Percentiles rank a stretch among this genome's conserved stretches.
These are phyloP conservation scores for Diaprepes abbreviatus DNA, from an alignment of 2,888 invertebrate species.

Conservation along the genomic window DNA sequence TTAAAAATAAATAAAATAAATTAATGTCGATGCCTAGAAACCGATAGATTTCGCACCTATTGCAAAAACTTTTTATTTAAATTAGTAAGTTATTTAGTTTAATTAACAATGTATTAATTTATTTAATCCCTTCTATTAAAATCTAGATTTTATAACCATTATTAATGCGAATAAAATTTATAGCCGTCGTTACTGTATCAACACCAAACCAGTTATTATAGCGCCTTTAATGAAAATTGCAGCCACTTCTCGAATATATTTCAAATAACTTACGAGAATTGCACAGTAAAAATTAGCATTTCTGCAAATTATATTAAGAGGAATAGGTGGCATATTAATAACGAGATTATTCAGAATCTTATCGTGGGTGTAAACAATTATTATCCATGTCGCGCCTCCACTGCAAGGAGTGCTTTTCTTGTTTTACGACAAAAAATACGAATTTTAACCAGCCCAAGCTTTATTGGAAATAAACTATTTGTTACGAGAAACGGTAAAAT, in stretches of 20 bases:
- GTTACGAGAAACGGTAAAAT: neutral
- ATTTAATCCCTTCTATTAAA: no score
- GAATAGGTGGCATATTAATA: constrained; percentile 50
- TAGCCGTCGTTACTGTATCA: neutral
- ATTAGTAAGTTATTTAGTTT: no score
- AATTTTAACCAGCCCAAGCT: constrained; percentile 4
- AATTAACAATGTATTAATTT: no score
- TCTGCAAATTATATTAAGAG: constrained; percentile 6
- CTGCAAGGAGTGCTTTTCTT: constrained; percentile 21
- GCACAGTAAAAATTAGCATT: constrained; percentile 11
- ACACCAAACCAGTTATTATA: neutral
- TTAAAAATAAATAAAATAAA: no score
- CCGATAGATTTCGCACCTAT: no score
- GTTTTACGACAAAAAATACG: neutral
- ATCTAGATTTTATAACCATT: no score
- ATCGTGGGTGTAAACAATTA: constrained; percentile 41
- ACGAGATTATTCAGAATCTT: constrained; percentile 36
- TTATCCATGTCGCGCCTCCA: constrained; percentile 39
- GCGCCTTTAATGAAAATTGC: neutral
- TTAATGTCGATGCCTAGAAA: no score
- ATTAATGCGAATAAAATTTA: no score
- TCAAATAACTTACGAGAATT: constrained; percentile 13
- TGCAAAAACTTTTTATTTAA: no score
- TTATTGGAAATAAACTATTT: neutral
- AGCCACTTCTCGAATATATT: neutral